Percentiles rank a stretch among this genome's conserved stretches.
phyloP scores from a whole-genome alignment of 1,140 invertebrate species.

The Drosophila trapezifrons region DNA sequence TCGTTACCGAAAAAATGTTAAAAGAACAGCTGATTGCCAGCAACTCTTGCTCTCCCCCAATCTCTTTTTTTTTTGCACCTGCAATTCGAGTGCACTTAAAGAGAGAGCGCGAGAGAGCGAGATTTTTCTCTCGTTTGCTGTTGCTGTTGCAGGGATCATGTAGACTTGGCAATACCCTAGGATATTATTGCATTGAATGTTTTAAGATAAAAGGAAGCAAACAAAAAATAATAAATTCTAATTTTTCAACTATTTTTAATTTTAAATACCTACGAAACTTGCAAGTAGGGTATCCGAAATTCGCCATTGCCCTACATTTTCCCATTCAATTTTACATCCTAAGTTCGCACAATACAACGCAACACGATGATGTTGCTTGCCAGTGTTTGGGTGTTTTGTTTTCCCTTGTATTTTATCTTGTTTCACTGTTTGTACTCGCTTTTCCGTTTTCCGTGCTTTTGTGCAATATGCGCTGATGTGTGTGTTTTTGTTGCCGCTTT shows the following conservation, averaged over 20 bases:
- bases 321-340: constrained; percentile 8
- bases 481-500: constrained; percentile 32
- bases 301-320: not conserved
- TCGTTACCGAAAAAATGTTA: constrained; percentile 14
- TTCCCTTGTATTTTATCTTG: constrained; percentile 25
- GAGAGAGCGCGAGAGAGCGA: not conserved
- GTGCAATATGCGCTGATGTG: constrained; percentile 44
- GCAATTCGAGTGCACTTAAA: constrained; percentile 9
- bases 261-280: not conserved
- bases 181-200: too few species aligned
- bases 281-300: not conserved
- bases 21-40: constrained; percentile 63
- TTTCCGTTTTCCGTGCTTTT: constrained; percentile 33
- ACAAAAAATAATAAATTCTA: too few species aligned
- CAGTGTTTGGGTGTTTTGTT: constrained; percentile 18
- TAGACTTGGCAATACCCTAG: not conserved
- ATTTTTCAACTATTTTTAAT: too few species aligned
- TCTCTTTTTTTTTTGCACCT: constrained; percentile 18
- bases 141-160: not conserved
- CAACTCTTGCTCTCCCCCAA: constrained; percentile 5
- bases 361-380: constrained; percentile 3
- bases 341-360: constrained; percentile 4
- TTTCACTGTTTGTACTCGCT: constrained; percentile 16
- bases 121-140: not conserved
- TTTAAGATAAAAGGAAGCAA: too few species aligned